Base-by-base conservation (phyloP, 2,888 invertebrate species). In the Tribolium freemani region DNA sequence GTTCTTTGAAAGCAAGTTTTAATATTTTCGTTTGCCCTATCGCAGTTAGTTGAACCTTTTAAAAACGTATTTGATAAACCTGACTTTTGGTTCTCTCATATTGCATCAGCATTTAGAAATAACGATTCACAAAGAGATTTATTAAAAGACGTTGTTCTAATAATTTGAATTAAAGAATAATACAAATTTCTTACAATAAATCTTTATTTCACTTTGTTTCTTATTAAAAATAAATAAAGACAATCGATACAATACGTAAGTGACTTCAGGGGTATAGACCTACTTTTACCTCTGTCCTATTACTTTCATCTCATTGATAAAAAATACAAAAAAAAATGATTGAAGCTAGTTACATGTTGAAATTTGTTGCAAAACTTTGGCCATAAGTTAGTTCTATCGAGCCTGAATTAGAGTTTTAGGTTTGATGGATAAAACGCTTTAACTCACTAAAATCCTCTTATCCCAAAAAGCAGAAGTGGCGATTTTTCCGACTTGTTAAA, bases 331-430 rank as follows among this genome's bases (percentile, higher is more conserved):
- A 63, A n/a, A 16, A 72, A 76, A 72, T 75, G 53, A 71, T 64
- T 71, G 71, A 3, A 5, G 8, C 9, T 38, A 76, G 76, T 53
- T 9, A 26, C 8, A 44, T 16, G 44, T 46, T 45, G 74, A 75
- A 78, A 75, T 76, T 78, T 76, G 75, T 69, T 50, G 69, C 54
- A 71, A 73, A 75, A 77, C 73, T 77, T 77, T 66, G 54, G 74
- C 75, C 73, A 79, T 79, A 79, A 77, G 69, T 78, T 78, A 78
- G 74, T 73, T 74, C 72, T 78, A 77, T 79, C 78, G 74, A 68
- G 30, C 1, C 11, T 50, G 68, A 69, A 58, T 69, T 64, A 69
- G 64, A 66, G 71, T 64, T 66, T 66, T 57, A 30, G 60, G 60
- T 66, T 66, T 70, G 73, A 70, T 70, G 67, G 51, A 51, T 63